Evolutionary conservation across 2,797 vertebrate genomes (phyloP).

Genomic region (Babyrousa celebensis): DNA sequence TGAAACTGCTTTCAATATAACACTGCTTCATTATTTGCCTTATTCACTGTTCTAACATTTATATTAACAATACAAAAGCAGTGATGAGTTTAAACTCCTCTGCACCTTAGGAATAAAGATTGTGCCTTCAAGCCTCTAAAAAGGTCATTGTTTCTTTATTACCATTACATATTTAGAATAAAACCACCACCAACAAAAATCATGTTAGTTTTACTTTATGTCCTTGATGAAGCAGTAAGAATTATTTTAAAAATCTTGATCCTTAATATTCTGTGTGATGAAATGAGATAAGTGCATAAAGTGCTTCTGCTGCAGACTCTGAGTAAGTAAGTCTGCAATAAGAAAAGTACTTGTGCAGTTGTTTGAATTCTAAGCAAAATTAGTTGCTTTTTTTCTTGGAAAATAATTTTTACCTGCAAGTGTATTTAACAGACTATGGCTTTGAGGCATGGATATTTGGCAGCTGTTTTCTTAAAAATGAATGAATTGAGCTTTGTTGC

Average conservation of each 20-base stretch:
- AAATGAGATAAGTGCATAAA: conserved; percentile 9
- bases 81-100: neutral
- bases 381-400: neutral
- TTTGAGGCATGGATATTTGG: conserved; percentile 65
- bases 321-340: neutral
- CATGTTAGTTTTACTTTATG: neutral
- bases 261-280: neutral
- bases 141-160: neutral
- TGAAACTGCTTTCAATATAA: conserved; percentile 2
- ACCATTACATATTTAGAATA: neutral
- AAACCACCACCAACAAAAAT: neutral
- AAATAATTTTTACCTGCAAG: conserved; percentile 64
- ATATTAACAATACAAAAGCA: conserved; percentile 6
- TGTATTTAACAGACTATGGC: neutral
- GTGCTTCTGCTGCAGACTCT: neutral
- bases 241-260: neutral
- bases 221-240: neutral
- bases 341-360: conserved; percentile 14
- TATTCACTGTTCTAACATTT: conserved; percentile 40
- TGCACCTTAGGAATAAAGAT: neutral
- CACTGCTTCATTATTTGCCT: conserved; percentile 14
- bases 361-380: conserved; percentile 55
- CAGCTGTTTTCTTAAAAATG: conserved; percentile 74
- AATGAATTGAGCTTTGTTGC: conserved; percentile 48
- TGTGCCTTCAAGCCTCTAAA: neutral